These are phyloP conservation scores for Taurulus bubalis DNA, from an alignment of 2,113 vertebrate species.

Conservation along the genomic window DNA sequence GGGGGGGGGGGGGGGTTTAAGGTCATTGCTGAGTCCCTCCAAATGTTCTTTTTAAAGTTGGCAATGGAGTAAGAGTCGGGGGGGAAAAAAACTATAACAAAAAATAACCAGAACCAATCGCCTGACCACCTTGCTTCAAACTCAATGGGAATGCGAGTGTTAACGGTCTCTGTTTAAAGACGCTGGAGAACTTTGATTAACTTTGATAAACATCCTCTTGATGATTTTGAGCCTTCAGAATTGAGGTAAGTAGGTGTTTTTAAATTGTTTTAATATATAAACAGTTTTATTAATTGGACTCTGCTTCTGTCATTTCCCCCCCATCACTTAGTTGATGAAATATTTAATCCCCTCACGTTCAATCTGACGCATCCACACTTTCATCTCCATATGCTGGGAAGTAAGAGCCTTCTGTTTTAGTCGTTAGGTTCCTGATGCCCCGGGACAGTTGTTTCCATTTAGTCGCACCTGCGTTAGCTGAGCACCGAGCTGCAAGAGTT, in stretches of 20 bases:
- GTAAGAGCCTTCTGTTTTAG: slow-evolving; percentile 7
- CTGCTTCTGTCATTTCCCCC: not conserved
- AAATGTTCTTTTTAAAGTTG: slow-evolving; percentile 7
- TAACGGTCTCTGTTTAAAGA: not conserved
- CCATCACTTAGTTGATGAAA: slow-evolving; percentile 14
- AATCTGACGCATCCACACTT: slow-evolving; percentile 1
- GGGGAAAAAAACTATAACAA: not conserved
- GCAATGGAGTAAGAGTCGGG: not conserved
- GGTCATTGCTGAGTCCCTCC: slow-evolving; percentile 4
- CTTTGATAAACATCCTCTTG: slow-evolving; percentile 47
- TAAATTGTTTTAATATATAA: slow-evolving; percentile 31
- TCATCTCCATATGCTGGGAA: not conserved
- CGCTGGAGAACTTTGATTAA: not conserved
- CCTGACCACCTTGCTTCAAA: not conserved
- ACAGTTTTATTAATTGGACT: slow-evolving; percentile 18
- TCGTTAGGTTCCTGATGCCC: slow-evolving; percentile 18
- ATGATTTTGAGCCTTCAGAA: slow-evolving; percentile 41
- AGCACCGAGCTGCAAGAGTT: slow-evolving; percentile 22
- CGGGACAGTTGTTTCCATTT: slow-evolving; percentile 46
- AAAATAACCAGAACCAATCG: not conserved
- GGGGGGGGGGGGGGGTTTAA: not conserved
- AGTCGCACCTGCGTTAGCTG: slow-evolving; percentile 35
- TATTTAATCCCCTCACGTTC: slow-evolving; percentile 11
- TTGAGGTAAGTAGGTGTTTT: slow-evolving; percentile 71
- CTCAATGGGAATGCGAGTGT: not conserved